A percentile compares a stretch with the other conserved stretches of the same genome.
Conservation (phyloP, 2,113 vertebrate genomes). For the Cheirogaleus medius region DNA sequence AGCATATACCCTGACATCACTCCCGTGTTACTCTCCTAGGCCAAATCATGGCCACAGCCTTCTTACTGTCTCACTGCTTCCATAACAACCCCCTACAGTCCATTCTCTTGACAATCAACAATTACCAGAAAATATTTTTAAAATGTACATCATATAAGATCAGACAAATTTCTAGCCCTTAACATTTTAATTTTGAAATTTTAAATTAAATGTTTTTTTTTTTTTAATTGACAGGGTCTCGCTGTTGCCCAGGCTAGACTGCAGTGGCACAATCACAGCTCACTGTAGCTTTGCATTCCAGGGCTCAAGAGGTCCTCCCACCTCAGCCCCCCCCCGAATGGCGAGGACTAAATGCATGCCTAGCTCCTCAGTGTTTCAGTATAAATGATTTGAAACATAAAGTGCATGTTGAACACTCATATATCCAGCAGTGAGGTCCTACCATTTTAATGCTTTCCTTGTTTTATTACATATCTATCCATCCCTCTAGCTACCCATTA, state of each 20-base stretch:
- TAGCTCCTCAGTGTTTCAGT: neutral
- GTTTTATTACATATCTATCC: neutral
- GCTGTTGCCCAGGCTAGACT: too few species aligned
- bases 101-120: neutral
- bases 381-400: neutral
- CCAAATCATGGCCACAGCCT: neutral
- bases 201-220: too few species aligned
- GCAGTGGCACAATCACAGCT: too few species aligned
- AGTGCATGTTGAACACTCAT: neutral
- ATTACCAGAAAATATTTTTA: neutral
- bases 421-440: neutral
- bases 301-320: too few species aligned
- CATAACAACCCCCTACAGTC: neutral
- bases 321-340: too few species aligned
- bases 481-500: neutral
- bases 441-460: neutral
- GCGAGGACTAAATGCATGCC: too few species aligned
- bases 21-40: neutral
- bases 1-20: neutral
- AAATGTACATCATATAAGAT: neutral
- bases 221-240: too few species aligned
- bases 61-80: neutral
- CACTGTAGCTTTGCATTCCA: too few species aligned
- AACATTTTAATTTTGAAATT: neutral
- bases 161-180: neutral